These are phyloP conservation scores for Hymenochirus boettgeri DNA, from an alignment of 2,113 vertebrate genomes.

Conservation along the genomic window DNA sequence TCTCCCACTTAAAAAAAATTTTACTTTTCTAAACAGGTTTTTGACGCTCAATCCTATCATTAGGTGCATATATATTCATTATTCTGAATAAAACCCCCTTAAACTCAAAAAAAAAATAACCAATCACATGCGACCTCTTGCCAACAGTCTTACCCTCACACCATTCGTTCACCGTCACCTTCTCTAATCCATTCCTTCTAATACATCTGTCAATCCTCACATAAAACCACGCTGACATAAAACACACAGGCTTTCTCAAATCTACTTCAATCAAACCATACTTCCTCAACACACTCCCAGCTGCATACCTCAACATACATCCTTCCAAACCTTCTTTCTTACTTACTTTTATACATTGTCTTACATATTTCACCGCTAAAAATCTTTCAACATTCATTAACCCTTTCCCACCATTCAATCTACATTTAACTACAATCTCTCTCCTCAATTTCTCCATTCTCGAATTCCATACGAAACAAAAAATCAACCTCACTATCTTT, in stretches of 20 bases:
- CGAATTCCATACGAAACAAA: no score
- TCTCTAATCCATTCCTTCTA: no score
- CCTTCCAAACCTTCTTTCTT: neutral
- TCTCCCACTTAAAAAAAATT: neutral
- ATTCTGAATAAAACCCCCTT: neutral
- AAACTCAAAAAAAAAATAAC: neutral
- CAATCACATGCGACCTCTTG: no score
- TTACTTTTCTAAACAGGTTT: neutral
- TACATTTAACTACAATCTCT: neutral
- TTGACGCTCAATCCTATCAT: neutral
- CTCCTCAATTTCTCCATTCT: neutral
- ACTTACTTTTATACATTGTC: no score
- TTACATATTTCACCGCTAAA: no score
- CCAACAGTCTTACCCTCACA: no score
- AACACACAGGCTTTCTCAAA: no score
- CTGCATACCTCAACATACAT: neutral
- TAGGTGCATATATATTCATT: neutral
- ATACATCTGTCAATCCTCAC: no score
- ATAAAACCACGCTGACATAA: no score
- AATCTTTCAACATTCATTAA: neutral
- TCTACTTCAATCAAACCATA: neutral
- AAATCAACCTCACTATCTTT: neutral
- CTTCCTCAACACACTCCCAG: neutral
- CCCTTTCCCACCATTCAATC: neutral
- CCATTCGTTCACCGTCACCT: no score